phyloP scores from a whole-genome alignment of 2,797 vertebrate genomes.

The Pampus argenteus region DNA sequence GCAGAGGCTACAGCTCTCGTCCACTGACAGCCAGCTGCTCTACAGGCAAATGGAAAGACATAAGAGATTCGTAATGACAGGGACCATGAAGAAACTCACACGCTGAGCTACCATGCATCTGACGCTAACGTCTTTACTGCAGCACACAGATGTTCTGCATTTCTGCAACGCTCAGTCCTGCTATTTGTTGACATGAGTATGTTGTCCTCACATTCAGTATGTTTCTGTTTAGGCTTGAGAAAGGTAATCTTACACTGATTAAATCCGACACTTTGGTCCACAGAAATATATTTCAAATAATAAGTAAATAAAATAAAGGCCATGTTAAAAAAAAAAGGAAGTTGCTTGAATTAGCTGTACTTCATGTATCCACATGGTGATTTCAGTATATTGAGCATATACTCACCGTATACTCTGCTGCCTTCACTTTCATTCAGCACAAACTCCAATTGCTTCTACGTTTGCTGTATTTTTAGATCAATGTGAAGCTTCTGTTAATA shows the following conservation, averaged over 20 bases:
- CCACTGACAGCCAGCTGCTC: conserved; percentile 65
- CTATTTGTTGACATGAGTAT: neutral
- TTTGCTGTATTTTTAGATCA: no score
- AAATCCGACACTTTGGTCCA: neutral
- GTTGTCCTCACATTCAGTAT: neutral
- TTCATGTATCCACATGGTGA: no score
- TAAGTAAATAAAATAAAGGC: no score
- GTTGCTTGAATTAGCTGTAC: no score
- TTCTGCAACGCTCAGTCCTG: neutral
- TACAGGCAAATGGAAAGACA: conserved; percentile 13
- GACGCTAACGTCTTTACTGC: conserved; percentile 37
- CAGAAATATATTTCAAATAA: neutral
- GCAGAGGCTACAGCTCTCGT: conserved; percentile 27
- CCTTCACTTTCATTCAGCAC: no score
- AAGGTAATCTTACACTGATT: neutral
- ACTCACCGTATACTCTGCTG: no score
- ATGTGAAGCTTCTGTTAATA: no score
- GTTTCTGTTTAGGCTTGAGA: neutral
- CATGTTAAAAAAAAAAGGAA: no score
- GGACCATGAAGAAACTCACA: conserved; percentile 37
- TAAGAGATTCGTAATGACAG: conserved; percentile 30
- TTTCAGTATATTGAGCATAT: no score
- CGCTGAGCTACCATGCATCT: conserved; percentile 59
- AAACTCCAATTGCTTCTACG: no score
- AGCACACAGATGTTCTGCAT: neutral